Base-by-base conservation (phyloP, 2,888 invertebrate genomes). In the Drosophila atripex region DNA sequence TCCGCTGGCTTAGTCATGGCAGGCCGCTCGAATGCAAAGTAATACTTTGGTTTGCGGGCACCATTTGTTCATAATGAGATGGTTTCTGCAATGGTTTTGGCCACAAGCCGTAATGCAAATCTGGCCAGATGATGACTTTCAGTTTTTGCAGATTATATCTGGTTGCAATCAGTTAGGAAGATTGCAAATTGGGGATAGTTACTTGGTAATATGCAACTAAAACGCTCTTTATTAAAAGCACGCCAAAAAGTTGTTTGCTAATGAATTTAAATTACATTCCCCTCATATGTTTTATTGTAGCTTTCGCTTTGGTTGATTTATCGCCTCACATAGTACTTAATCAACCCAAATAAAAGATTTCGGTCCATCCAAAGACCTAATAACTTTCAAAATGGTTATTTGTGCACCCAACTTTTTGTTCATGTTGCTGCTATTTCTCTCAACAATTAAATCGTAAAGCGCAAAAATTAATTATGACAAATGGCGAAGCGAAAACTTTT, bases 391-490 rank as follows among this genome's bases (percentile, higher is more conserved):
- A 76, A 78, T 83, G 28, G 28, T 28, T 28, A 28, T 28, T 28
- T 28, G 28, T 28, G 28, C 28, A 28, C 28, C 28, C 9, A 9
- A 3, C 9, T 28, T 28, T 28, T 28, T 9, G 9, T 28, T 28
- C 28, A 28, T 28, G 60, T 52, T 30, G 14, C 23, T 39, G 53
- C 46, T 35, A 38, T 66, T 64, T 64, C 66, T 64, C 21, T 16
- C n/a, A 41, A 64, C 52, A 86, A 72, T 77, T 69, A 80, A 84
- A 77, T 75, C 77, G 75, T 77, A 77, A 66, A 73, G 78, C 75
- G 66, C 71, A 73, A 57, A 77, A 87, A 66, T 73, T 82, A 82
- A 82, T 82, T 85, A 87, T 86, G 86, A 78, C 88, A 87, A 87
- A 82, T 87, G 59, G 73, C 57, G 47, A 65, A 71, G 71, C 86